These are phyloP conservation scores for Drosophila murphyi DNA, from an alignment of 1,140 invertebrate species.

Conservation along the genomic window DNA sequence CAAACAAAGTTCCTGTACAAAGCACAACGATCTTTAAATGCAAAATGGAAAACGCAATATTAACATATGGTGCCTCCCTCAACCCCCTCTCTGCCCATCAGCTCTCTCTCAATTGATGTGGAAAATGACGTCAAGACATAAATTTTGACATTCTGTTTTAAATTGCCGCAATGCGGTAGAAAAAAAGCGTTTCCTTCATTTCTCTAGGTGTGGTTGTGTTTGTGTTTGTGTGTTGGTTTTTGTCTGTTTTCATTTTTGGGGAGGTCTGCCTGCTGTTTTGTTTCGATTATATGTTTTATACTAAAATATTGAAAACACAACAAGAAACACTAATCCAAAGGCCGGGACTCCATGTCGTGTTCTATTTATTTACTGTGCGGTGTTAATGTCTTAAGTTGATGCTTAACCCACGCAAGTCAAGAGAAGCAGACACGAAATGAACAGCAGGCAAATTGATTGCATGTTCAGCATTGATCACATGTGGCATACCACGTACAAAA, in stretches of 20 bases:
- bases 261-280: slow-evolving; percentile 42
- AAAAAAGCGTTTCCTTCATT: slow-evolving; percentile 6
- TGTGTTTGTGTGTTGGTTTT: slow-evolving; percentile 1
- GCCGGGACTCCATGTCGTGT: slow-evolving; percentile 35
- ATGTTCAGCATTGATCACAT: neutral
- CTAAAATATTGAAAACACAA: slow-evolving; percentile 63
- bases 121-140: slow-evolving; percentile 76
- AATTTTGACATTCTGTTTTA: slow-evolving; percentile 72
- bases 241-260: slow-evolving; percentile 16
- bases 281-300: slow-evolving; percentile 19
- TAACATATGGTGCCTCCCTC: slow-evolving; percentile 61
- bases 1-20: slow-evolving; percentile 53
- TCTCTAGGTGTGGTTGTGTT: slow-evolving; percentile 6
- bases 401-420: slow-evolving; percentile 62
- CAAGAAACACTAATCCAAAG: slow-evolving; percentile 59
- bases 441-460: slow-evolving; percentile 2
- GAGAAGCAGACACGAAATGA: slow-evolving; percentile 45
- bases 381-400: slow-evolving; percentile 60
- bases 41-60: slow-evolving; percentile 71
- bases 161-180: slow-evolving; percentile 52
- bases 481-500: slow-evolving; percentile 1
- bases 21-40: slow-evolving; percentile 42
- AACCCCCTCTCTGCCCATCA: neutral
- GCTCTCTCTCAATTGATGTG: slow-evolving; percentile 18
- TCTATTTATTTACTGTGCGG: slow-evolving; percentile 62